Evolutionary conservation across 2,113 vertebrate species (phyloP), one percentile per base, ranked within the genome.

Genomic region (Xiphorhynchus elegans): DNA sequence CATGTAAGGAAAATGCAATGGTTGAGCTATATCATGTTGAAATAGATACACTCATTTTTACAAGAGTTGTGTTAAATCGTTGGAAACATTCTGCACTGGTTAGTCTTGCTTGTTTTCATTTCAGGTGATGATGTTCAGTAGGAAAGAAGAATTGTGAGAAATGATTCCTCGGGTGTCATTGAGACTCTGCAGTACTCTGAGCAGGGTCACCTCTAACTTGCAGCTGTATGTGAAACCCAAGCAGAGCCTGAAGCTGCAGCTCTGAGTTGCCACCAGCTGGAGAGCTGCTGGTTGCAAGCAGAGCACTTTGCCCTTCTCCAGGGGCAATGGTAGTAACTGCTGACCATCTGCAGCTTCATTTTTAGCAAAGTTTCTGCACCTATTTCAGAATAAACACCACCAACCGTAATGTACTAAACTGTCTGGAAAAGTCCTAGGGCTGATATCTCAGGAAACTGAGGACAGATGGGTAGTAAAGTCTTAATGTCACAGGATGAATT

Each of bases 91-190:
- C 95, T 96, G 94, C 95, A 93, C 93, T 90, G 89, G 97, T 96
- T 96, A 97, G 94, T 95, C 95, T 96, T 95, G 92, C 96, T 95
- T 85, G 87, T 96, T 95, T 96, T 97, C 86, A 95, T 96, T 96
- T 96, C 93, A 96, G 97, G 85, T 63, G 85, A 91, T 0, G 39
- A 40, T 87, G 91, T 84, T 95, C 4, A 6, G 24, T 58, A 85
- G 81, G 90, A 87, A 95, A 58, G 87, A 53, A 77, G 87, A 75
- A 52, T 53, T 80, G 52, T 90, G 84, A 96, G 84, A 95, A 97
- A 94, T 74, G 69, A 74, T 95, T 96, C 94, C 90, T 95, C 24
- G 12, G 85, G 96, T 96, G 75, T 73, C 94, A 96, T 85, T 96
- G 74, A 96, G 97, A 95, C 94, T 95, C 92, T 50, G 87, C 84